Percentiles rank a stretch among this genome's conserved stretches.
These are phyloP conservation scores for Serilophus lunatus DNA, from an alignment of 2,113 vertebrate genomes.

Conservation along the genomic window DNA sequence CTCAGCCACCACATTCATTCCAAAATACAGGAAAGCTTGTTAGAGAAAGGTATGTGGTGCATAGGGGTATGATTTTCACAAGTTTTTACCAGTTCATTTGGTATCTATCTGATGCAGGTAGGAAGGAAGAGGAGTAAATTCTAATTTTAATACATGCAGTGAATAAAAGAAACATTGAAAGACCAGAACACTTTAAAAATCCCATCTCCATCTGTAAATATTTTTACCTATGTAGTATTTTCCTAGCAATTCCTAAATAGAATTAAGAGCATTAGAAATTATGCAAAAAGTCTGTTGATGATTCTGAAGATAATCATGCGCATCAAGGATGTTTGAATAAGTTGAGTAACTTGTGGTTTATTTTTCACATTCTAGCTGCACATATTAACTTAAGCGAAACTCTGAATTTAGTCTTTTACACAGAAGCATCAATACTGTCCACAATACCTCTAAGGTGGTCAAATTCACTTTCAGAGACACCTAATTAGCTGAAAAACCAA, in stretches of 20 bases:
- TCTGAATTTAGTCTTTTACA: not conserved
- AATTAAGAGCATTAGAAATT: not conserved
- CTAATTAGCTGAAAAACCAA: not conserved
- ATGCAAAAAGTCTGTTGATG: not conserved
- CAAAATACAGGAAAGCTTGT: not conserved
- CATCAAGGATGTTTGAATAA: not conserved
- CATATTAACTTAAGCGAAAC: not conserved
- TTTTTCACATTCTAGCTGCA: not conserved
- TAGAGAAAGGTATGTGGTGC: not conserved
- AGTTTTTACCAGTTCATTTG: not conserved
- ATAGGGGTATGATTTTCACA: not conserved
- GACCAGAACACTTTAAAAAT: not conserved
- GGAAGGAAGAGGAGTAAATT: not conserved
- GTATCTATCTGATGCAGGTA: not conserved
- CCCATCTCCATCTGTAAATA: not conserved
- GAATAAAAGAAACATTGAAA: not conserved
- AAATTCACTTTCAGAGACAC: not conserved
- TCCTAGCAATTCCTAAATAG: not conserved
- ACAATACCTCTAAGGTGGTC: not conserved
- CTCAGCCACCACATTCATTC: not conserved
- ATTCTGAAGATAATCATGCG: not conserved
- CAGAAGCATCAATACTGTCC: not conserved
- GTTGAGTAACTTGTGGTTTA: not conserved
- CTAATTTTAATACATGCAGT: not conserved
- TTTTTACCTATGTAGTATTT: not conserved